Base-by-base conservation (phyloP, 2,113 vertebrate species). In the Motacilla tschutschensis region DNA sequence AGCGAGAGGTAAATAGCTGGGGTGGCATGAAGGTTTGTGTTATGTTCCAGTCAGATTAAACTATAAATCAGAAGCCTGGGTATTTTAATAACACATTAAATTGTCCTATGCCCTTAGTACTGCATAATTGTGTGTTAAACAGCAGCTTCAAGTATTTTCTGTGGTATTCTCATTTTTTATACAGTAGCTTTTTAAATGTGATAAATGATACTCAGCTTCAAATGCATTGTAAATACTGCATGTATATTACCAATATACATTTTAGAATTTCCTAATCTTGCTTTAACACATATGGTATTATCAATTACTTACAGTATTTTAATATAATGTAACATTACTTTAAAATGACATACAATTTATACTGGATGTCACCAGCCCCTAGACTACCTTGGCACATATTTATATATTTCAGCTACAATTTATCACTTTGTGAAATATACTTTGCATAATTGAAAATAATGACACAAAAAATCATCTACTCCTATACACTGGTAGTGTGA, bases 361-460 rank as follows among this genome's bases (percentile, higher is more conserved):
- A 85, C 53, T 46, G 33, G 36, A 46, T 77, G 57, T 58, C 43
- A 59, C 75, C 79, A 64, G 20, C 22, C 73, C 33, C 58, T 51
- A 64, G 48, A 88, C 43, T 84, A 59, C 66, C 46, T 65, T 43
- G n/a, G 63, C 41, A 63, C 47, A 41, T 38, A 73, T 91, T 89
- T 89, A 87, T 77, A 63, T 48, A 41, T 85, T 94, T 89, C 70
- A 87, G 57, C 58, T 72, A 35, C 38, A 92, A 53, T 83, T 66
- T 74, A 93, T 89, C 87, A 86, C 81, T 77, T 83, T 70, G 29
- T 90, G 86, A 93, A 91, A 92, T 87, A 33, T 72, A 63, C 58
- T 95, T 95, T 89, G 87, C 17, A 36, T 96, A 94, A 95, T 92
- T 93, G 94, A 95, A 95, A 96, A 94, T 74, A 93, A 95, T 70